Percentiles rank a stretch among this genome's conserved stretches.
Evolutionary conservation across 2,113 vertebrate species (phyloP).

Genomic region (Xenus cinereus): DNA sequence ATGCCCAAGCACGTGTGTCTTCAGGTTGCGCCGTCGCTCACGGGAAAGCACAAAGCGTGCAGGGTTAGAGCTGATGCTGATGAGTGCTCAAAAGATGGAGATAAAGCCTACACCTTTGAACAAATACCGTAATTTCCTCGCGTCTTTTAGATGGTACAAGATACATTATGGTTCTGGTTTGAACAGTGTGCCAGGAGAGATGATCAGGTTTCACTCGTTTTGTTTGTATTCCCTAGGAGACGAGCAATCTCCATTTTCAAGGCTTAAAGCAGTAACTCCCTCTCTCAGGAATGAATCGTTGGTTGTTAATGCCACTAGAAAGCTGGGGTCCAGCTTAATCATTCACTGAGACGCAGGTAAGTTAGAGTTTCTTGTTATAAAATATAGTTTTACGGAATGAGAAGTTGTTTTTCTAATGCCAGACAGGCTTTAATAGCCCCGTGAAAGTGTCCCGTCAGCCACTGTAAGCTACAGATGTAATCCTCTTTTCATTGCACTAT

Average conservation of each 20-base stretch:
- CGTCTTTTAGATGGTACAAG: background rate
- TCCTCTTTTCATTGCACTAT: background rate
- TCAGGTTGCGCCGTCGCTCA: background rate
- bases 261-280: constrained; percentile 15
- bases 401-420: background rate
- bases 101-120: background rate
- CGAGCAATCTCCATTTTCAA: constrained; percentile 24
- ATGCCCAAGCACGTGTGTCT: accelerated
- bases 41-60: background rate
- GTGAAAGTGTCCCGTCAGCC: background rate
- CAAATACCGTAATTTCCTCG: background rate
- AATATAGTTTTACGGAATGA: background rate
- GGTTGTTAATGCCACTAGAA: constrained; percentile 22
- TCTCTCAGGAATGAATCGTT: constrained; percentile 9
- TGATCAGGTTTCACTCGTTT: constrained; percentile 69
- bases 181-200: constrained; percentile 32
- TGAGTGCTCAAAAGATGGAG: background rate
- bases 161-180: background rate
- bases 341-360: constrained; percentile 49
- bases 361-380: constrained; percentile 31
- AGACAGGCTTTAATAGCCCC: background rate
- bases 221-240: constrained; percentile 69
- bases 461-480: background rate
- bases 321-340: background rate
- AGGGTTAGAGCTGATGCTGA: background rate